These are phyloP conservation scores for Atta colombica DNA, from an alignment of 1,140 invertebrate genomes.

Conservation along the genomic window DNA sequence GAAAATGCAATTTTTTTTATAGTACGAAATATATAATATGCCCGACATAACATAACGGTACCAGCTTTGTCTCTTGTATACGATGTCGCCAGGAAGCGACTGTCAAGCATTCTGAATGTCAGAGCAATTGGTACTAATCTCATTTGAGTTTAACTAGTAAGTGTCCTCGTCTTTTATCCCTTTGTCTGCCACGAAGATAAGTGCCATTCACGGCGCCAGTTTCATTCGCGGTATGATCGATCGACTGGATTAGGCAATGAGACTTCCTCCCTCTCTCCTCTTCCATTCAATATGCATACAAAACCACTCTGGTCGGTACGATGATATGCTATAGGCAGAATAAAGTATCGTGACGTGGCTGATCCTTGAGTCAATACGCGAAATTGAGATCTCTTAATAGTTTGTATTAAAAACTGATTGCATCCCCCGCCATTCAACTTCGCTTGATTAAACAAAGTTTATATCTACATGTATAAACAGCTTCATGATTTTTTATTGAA, in stretches of 20 bases:
- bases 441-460: constrained; percentile 1
- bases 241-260: constrained; percentile 65
- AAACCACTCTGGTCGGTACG: constrained; percentile 45
- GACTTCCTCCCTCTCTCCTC: neutral
- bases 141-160: constrained; percentile 71
- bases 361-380: constrained; percentile 42
- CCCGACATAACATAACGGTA: constrained; percentile 6
- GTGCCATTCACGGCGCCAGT: constrained; percentile 74
- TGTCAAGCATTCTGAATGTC: constrained; percentile 64
- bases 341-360: constrained; percentile 45
- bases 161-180: constrained; percentile 74
- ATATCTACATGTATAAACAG: neutral
- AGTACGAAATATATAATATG: neutral
- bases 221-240: constrained; percentile 72
- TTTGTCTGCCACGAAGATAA: constrained; percentile 71
- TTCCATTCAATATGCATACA: constrained; percentile 48
- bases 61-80: constrained; percentile 7
- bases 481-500: neutral
- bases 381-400: constrained; percentile 46
- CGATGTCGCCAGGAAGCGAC: constrained; percentile 37
- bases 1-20: neutral
- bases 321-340: constrained; percentile 27
- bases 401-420: constrained; percentile 51
- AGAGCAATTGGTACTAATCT: constrained; percentile 72
- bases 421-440: constrained; percentile 12